Evolutionary conservation across 2,888 invertebrate species (phyloP).

Genomic region (Lacanobia wlatinum): DNA sequence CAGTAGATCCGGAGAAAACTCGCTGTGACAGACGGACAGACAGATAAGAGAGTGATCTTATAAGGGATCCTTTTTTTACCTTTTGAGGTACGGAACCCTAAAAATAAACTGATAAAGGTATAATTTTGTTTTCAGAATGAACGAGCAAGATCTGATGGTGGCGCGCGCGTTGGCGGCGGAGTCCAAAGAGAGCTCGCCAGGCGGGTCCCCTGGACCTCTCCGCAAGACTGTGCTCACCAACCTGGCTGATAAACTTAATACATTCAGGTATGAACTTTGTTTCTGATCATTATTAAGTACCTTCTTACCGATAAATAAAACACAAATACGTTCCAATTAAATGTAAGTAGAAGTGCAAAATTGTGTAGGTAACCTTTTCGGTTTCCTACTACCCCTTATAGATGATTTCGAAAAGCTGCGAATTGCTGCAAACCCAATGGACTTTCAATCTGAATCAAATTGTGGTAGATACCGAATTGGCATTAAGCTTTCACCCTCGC

Average conservation of each 20-base stretch:
- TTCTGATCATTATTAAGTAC: background rate
- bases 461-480: background rate
- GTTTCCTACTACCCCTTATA: background rate
- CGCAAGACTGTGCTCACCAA: conserved; percentile 92
- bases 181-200: conserved; percentile 90
- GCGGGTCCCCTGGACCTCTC: conserved; percentile 91
- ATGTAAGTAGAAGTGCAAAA: too few species aligned
- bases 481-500: background rate
- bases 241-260: conserved; percentile 92
- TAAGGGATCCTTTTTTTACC: too few species aligned
- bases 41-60: too few species aligned
- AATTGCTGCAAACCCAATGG: background rate
- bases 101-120: too few species aligned
- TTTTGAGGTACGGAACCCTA: too few species aligned
- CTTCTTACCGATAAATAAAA: too few species aligned
- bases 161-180: conserved; percentile 93
- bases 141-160: conserved; percentile 93
- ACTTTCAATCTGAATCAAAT: background rate
- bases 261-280: conserved; percentile 90
- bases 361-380: background rate
- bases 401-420: background rate
- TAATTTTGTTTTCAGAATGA: conserved; percentile 86
- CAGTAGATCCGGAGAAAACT: too few species aligned
- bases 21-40: too few species aligned
- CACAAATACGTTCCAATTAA: background rate